Conservation (phyloP, 2,888 invertebrate species). For the Stictocephala bisonia region DNA sequence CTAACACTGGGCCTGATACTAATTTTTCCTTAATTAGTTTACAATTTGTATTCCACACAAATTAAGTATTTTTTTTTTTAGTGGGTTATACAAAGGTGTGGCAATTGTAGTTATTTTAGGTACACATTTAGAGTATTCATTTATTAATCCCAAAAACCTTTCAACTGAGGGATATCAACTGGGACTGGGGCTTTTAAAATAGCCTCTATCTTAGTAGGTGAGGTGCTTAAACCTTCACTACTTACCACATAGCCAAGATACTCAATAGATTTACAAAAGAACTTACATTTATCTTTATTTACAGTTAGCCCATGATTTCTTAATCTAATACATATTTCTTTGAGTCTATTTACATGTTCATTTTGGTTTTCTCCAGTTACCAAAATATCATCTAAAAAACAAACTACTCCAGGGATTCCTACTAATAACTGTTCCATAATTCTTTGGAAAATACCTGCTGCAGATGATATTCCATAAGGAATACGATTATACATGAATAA, state of each 20-base stretch:
- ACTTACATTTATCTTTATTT: conserved; percentile 60
- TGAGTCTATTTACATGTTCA: background rate
- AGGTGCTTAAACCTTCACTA: conserved; percentile 52
- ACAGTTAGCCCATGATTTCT: conserved; percentile 58
- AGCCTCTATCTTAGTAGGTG: conserved; percentile 51
- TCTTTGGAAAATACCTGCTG: conserved; percentile 52
- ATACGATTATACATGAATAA: conserved; percentile 58
- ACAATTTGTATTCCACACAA: background rate
- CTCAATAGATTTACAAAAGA: conserved; percentile 59
- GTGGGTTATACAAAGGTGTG: background rate
- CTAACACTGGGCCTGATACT: conserved; percentile 5
- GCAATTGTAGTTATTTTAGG: too few species aligned
- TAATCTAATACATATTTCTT: conserved; percentile 55
- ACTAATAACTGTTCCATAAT: conserved; percentile 61
- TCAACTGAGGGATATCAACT: conserved; percentile 17
- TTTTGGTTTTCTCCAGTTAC: conserved; percentile 56
- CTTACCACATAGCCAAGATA: conserved; percentile 60
- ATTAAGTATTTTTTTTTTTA: background rate
- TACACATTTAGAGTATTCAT: too few species aligned
- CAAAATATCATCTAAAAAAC: conserved; percentile 61
- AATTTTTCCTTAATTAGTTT: conserved; percentile 5
- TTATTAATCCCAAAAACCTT: conserved; percentile 16
- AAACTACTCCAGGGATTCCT: conserved; percentile 58
- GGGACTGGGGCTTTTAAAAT: conserved; percentile 47
- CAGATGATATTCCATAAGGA: conserved; percentile 60